Percentiles rank a stretch among this genome's conserved stretches.
Evolutionary conservation across 2,888 invertebrate genomes (phyloP).

Genomic region (Halictus ligatus): DNA sequence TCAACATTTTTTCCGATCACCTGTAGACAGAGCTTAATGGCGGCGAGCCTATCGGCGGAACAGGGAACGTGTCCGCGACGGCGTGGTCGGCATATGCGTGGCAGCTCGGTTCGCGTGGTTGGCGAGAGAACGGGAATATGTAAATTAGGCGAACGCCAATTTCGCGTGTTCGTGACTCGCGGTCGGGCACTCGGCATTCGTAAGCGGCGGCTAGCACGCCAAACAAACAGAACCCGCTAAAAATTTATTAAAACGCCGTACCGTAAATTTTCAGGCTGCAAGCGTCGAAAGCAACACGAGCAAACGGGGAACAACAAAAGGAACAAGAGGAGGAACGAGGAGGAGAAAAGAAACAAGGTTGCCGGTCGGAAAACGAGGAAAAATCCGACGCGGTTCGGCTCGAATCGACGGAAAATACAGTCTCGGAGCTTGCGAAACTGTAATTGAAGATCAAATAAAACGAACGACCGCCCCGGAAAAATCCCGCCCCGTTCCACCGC

Average conservation of each 20-base stretch:
- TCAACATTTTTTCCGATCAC: not conserved
- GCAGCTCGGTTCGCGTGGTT: conserved; percentile 28
- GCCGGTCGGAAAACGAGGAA: conserved; percentile 1
- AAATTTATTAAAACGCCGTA: conserved; percentile 36
- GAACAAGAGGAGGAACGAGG: not conserved
- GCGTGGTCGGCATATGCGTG: conserved; percentile 1
- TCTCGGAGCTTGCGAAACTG: conserved; percentile 17
- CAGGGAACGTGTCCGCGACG: conserved; percentile 12
- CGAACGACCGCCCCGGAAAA: conserved; percentile 5
- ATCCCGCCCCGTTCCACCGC: not conserved
- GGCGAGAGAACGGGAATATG: conserved; percentile 44
- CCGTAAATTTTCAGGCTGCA: conserved; percentile 9
- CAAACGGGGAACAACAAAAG: not conserved
- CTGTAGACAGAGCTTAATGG: not conserved
- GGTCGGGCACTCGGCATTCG: conserved; percentile 20
- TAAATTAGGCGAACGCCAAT: conserved; percentile 60
- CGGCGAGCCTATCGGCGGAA: not conserved
- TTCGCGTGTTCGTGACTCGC: conserved; percentile 54
- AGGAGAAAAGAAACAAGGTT: not conserved
- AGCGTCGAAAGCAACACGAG: not conserved
- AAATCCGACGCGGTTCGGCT: conserved; percentile 1
- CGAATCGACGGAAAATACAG: not conserved
- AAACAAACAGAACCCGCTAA: not conserved
- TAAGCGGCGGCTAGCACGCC: conserved; percentile 11
- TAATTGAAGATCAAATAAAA: conserved; percentile 30